These are phyloP conservation scores for Caenorhabditis panamensis DNA, from an alignment of 2,888 invertebrate species.

Conservation along the genomic window DNA sequence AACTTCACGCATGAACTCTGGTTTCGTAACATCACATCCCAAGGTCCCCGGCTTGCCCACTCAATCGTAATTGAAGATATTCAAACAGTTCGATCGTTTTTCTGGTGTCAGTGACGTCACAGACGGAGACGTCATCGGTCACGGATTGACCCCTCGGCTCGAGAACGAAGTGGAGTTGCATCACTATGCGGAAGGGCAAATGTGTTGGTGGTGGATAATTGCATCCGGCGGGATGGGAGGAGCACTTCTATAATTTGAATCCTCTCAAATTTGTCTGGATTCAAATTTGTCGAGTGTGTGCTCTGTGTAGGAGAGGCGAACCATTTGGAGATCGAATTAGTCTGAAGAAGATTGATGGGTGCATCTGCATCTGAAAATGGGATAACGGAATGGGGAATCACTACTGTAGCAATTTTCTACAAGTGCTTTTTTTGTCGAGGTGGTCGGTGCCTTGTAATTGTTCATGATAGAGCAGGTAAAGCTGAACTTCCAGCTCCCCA, in stretches of 20 bases:
- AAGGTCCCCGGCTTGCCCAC: too few relatives aligned
- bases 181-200: neutral
- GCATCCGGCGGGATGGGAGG: neutral
- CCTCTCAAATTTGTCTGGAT: neutral
- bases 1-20: too few relatives aligned
- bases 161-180: neutral
- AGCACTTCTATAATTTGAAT: conserved; percentile 1
- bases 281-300: neutral
- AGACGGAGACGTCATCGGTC: neutral
- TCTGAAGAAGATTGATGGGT: neutral
- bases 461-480: too few relatives aligned
- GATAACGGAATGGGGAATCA: too few relatives aligned
- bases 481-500: too few relatives aligned
- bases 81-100: too few relatives aligned
- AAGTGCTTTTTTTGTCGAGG: too few relatives aligned
- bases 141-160: conserved; percentile 2
- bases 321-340: neutral
- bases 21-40: too few relatives aligned
- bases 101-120: neutral
- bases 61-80: too few relatives aligned
- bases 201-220: neutral
- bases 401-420: too few relatives aligned
- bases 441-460: too few relatives aligned
- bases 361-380: neutral
- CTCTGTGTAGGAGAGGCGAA: neutral